Evolutionary conservation across 1,140 invertebrate genomes (phyloP), one percentile per base, ranked within the genome.

Genomic region (Sitophilus oryzae): DNA sequence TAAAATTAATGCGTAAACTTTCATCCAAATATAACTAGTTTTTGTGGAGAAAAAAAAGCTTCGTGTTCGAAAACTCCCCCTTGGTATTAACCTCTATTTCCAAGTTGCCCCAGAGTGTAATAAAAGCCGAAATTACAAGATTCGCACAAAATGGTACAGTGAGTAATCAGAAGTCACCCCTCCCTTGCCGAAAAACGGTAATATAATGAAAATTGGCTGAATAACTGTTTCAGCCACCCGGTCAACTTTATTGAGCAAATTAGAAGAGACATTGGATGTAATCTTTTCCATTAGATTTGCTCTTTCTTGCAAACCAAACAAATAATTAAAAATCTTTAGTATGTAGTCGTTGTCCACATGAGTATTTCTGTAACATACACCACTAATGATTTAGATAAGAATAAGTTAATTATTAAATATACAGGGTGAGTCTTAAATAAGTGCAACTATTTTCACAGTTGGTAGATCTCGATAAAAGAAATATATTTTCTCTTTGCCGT

Each of bases 121-220:
- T 42, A 42, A 42, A 42, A 19, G 19, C 40, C 19, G n/a, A 42
- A 42, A 15, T 8, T 42, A 42, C 40, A 42, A 42, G 40, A 42
- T 42, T 42, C 40, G 40, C 40, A 42, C 40, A 42, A 42, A 42
- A 42, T 42, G 40, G 16, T 19, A 42, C 40, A 19, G 19, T 21
- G 40, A 42, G 19, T 42, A 42, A 42, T 18, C 40, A 42, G 19
- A 19, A 21, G 6, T 20, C 6, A 21, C 40, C 40, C 40, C 19
- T 11, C 19, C 25, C 25, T 11, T 30, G 11, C 25, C 25, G 25
- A 30, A 30, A 30, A 30, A 30, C 11, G 25, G 11, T 6, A 30
- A 30, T 30, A 30, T 30, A 30, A 30, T 30, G 25, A 30, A 5
- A 30, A 30, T 30, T 30, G 25, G 25, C 25, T 11, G 25, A 30